Evolutionary conservation across 2,888 invertebrate species (phyloP).

Genomic region (Diplazon laetatorius): DNA sequence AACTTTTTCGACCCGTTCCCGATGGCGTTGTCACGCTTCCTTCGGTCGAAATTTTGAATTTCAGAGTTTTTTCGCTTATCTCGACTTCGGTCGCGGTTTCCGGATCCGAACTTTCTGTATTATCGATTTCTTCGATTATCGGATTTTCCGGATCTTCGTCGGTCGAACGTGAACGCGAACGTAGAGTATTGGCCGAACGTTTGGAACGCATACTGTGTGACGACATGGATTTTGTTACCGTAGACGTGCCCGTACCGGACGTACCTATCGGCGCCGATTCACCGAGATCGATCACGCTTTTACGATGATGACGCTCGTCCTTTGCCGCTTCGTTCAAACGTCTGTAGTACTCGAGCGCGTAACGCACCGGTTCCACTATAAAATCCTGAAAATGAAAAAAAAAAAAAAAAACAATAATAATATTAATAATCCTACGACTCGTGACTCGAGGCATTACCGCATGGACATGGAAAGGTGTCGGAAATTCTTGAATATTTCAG

Average conservation of each 20-base stretch:
- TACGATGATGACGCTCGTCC: slow-evolving; percentile 85
- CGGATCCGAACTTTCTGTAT: slow-evolving; percentile 85
- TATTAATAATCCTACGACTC: neutral
- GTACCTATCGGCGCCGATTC: slow-evolving; percentile 71
- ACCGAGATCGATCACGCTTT: slow-evolving; percentile 83
- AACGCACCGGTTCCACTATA: slow-evolving; percentile 86
- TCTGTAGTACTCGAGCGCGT: slow-evolving; percentile 86
- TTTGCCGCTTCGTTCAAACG: slow-evolving; percentile 86
- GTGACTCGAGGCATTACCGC: too few relatives aligned
- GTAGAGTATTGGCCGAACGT: slow-evolving; percentile 81
- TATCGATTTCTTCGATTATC: slow-evolving; percentile 82
- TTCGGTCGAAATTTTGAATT: slow-evolving; percentile 90
- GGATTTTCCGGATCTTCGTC: slow-evolving; percentile 79
- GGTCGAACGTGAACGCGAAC: slow-evolving; percentile 78
- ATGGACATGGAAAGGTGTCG: too few relatives aligned
- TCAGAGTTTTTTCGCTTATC: slow-evolving; percentile 89
- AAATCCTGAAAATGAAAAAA: slow-evolving; percentile 82
- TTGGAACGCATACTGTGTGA: slow-evolving; percentile 81
- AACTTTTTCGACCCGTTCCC: slow-evolving; percentile 84
- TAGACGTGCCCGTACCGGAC: slow-evolving; percentile 64
- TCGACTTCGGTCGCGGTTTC: slow-evolving; percentile 90
- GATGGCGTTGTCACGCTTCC: slow-evolving; percentile 82
- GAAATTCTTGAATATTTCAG: too few relatives aligned
- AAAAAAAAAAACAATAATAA: too few relatives aligned
- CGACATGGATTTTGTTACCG: slow-evolving; percentile 80